Conservation (phyloP, 92 coral and sea anemone genomes). For the Phymanthus crucifer region DNA sequence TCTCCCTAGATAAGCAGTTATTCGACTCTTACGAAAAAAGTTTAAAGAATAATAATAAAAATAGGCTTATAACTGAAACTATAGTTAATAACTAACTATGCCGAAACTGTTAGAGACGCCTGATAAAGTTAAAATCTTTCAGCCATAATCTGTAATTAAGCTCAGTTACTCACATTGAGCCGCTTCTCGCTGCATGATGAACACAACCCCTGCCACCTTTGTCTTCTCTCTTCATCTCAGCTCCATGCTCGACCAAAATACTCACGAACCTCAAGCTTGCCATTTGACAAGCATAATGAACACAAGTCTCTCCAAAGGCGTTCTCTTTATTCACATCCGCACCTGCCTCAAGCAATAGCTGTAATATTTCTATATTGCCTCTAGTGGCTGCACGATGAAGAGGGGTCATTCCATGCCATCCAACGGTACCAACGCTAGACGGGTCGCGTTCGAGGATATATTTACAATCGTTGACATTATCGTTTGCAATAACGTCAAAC, state of each 20-base stretch:
- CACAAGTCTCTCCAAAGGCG: slow-evolving; percentile 79
- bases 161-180: slow-evolving; percentile 84
- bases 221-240: slow-evolving; percentile 69
- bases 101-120: no score
- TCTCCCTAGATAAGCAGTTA: no score
- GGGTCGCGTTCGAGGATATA: slow-evolving; percentile 59
- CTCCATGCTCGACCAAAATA: slow-evolving; percentile 76
- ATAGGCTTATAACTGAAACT: no score
- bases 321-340: slow-evolving; percentile 78
- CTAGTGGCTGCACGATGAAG: slow-evolving; percentile 82
- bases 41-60: no score
- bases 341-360: slow-evolving; percentile 60
- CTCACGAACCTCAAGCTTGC: slow-evolving; percentile 67
- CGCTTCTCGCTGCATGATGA: slow-evolving; percentile 93
- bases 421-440: slow-evolving; percentile 57
- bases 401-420: slow-evolving; percentile 96
- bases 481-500: slow-evolving; percentile 65
- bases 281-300: slow-evolving; percentile 84
- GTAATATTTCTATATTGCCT: slow-evolving; percentile 65
- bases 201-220: slow-evolving; percentile 82
- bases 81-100: no score
- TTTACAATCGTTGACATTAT: slow-evolving; percentile 59
- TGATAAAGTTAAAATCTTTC: no score
- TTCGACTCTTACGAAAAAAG: no score
- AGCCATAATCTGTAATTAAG: no score